A percentile compares a stretch with the other conserved stretches of the same genome.
Conservation (phyloP, 2,888 invertebrate species). For the Caenorhabditis sp. region DNA sequence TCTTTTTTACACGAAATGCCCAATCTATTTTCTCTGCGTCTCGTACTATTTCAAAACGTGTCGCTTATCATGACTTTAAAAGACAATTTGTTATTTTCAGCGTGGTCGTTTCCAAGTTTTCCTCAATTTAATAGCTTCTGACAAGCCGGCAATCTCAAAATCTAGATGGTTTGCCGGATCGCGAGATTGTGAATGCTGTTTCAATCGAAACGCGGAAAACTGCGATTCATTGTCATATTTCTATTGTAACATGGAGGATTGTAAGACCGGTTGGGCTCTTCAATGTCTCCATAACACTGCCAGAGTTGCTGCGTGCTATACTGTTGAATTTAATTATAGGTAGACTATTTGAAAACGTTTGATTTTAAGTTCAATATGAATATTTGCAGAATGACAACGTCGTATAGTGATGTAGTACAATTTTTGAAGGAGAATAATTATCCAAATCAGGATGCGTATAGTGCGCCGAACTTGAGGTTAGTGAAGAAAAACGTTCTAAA, state of each 20-base stretch:
- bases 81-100: slow-evolving; percentile 43
- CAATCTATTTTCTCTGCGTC: no score
- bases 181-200: slow-evolving; percentile 53
- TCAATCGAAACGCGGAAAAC: slow-evolving; percentile 34
- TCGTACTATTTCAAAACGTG: no score
- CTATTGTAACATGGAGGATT: slow-evolving; percentile 68
- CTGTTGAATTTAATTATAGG: slow-evolving; percentile 67
- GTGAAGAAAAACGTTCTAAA: background rate
- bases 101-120: slow-evolving; percentile 70
- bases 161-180: slow-evolving; percentile 65
- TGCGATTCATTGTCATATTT: slow-evolving; percentile 49
- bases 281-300: slow-evolving; percentile 69
- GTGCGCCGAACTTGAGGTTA: background rate
- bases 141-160: slow-evolving; percentile 63
- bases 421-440: slow-evolving; percentile 66
- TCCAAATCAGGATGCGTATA: slow-evolving; percentile 59
- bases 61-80: background rate
- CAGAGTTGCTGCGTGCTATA: slow-evolving; percentile 66
- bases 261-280: slow-evolving; percentile 69
- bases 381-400: slow-evolving; percentile 60
- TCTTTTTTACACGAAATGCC: no score
- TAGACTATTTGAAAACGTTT: slow-evolving; percentile 1
- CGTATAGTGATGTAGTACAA: slow-evolving; percentile 56
- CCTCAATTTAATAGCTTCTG: slow-evolving; percentile 66
- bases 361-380: background rate